A percentile compares a stretch with the other conserved stretches of the same genome.
Conservation (phyloP, 2,113 vertebrate species). For the Phyllopteryx taeniolatus region DNA sequence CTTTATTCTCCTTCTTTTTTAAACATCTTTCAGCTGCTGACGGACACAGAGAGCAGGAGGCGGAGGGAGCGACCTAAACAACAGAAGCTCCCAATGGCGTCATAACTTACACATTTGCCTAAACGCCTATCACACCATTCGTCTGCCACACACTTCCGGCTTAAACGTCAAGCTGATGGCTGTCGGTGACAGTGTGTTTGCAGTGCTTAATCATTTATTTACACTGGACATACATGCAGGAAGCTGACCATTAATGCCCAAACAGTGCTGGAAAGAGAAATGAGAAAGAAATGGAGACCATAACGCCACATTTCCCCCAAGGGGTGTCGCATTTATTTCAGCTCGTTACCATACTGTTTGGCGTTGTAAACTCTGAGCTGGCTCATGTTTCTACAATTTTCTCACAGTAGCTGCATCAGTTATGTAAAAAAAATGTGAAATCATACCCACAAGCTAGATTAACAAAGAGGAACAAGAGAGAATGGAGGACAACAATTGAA, state of each 20-base stretch:
- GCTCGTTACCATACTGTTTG: neutral
- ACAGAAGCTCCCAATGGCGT: conserved; percentile 48
- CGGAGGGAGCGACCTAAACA: conserved; percentile 36
- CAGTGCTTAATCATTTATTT: conserved; percentile 43
- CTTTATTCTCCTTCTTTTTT: conserved; percentile 30
- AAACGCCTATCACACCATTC: conserved; percentile 26
- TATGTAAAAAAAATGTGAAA: neutral
- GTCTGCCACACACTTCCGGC: conserved; percentile 27
- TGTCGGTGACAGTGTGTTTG: conserved; percentile 19
- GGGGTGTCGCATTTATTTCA: neutral
- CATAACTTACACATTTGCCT: conserved; percentile 43
- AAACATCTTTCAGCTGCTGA: conserved; percentile 47
- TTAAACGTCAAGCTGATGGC: conserved; percentile 29
- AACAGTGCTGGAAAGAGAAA: conserved; percentile 12
- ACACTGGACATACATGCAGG: conserved; percentile 26
- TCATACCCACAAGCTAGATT: neutral
- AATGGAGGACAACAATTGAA: neutral
- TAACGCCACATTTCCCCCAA: neutral
- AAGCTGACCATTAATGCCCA: conserved; percentile 22
- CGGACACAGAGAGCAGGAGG: conserved; percentile 49
- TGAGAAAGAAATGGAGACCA: neutral
- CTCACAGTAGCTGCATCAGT: neutral
- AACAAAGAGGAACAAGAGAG: neutral
- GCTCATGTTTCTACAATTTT: conserved; percentile 6
- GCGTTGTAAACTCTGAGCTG: neutral